A percentile compares a stretch with the other conserved stretches of the same genome.
Conservation (phyloP, 2,888 invertebrate species). For the Halocaridina rubra region DNA sequence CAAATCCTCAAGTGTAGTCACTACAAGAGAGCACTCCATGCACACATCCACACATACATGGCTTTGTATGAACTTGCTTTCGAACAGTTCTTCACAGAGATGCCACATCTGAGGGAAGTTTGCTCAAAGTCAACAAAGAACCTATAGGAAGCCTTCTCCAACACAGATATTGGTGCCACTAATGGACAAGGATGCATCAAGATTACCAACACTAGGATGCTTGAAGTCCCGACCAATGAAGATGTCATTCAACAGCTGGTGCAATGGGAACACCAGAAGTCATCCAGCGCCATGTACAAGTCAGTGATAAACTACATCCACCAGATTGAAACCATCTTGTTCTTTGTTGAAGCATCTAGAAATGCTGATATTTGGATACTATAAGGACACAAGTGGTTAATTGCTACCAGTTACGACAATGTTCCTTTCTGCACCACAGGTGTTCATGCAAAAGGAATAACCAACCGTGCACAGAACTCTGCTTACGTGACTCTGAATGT, state of each 20-base stretch:
- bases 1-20: neutral
- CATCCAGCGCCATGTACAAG: neutral
- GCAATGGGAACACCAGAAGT: neutral
- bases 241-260: neutral
- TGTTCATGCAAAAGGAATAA: too few species aligned
- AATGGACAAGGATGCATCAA: neutral
- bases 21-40: neutral
- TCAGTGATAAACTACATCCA: neutral
- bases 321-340: neutral
- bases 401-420: too few species aligned
- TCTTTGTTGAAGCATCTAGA: neutral
- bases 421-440: too few species aligned
- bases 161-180: neutral
- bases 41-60: neutral
- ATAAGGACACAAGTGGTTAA: too few species aligned
- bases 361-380: too few species aligned
- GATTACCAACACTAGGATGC: neutral
- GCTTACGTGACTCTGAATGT: too few species aligned
- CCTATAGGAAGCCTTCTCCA: neutral
- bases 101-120: neutral
- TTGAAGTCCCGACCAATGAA: neutral
- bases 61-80: neutral
- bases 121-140: neutral
- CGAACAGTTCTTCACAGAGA: neutral
- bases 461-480: too few species aligned